Base-by-base conservation (phyloP, 2,797 vertebrate species). In the Betta splendens region DNA sequence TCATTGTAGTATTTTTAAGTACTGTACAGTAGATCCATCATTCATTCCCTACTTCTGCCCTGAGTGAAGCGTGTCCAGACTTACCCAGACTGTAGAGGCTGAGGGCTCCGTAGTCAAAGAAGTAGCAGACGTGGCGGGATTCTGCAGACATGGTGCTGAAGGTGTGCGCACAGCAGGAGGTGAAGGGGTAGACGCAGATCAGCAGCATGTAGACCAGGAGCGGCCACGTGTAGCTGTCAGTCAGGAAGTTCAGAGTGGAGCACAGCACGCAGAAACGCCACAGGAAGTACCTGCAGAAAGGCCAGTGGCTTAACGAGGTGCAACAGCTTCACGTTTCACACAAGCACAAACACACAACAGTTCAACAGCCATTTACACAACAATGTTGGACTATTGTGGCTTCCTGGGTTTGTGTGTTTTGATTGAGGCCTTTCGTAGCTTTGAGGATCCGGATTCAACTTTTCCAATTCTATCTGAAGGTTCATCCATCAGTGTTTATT, bases 131-230 rank as follows among this genome's bases (percentile, higher is more conserved):
- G 86, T 94, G 93, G 1, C 92, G 86, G 0, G 90, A 90, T 52
- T 91, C 86, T 0, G 90, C 64, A 0, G 93, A 94, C 93, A 94
- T 94, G 76, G 91, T 90, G 88, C 93, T 94, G 89, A 94, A 94
- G 81, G 89, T 93, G 87, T 94, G 93, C 0, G 93, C 93, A 0
- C 92, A 92, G 87, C 92, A 90, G 86, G 93, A 94, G 46, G 92
- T 93, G 85, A 94, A 92, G 45, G 93, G 93, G 80, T 94, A 94
- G n/a, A 94, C 39, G 60, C 93, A 94, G 84, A 93, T 89, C 55
- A 93, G 84, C 83, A 94, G 79, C 93, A 94, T 92, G 89, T 94
- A 93, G 8, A 92, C 93, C 68, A 94, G 86, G 45, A 94, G 87
- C 0, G 93, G 93, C 93, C 93, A 94, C 17, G 90, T 86, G 86